A percentile compares a stretch with the other conserved stretches of the same genome.
phyloP scores from a whole-genome alignment of 1,140 invertebrate genomes.

The Drosophila sucinea region DNA sequence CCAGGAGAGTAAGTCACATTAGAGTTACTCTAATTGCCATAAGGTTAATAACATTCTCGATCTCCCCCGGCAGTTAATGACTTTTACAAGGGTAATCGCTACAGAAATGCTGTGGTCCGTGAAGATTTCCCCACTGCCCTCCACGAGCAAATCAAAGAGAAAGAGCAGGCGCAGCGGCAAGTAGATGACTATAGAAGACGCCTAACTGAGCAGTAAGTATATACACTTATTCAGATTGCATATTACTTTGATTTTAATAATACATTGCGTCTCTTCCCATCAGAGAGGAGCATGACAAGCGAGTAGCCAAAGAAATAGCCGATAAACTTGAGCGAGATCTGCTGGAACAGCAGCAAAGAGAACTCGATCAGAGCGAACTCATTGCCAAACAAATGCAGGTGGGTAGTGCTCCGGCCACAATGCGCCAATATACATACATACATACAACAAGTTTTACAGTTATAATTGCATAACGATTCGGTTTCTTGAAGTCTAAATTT shows the following conservation, averaged over 20 bases:
- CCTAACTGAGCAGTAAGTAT: slow-evolving; percentile 73
- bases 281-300: slow-evolving; percentile 89
- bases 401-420: slow-evolving; percentile 16
- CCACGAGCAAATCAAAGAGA: slow-evolving; percentile 91
- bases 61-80: slow-evolving; percentile 86
- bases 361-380: slow-evolving; percentile 84
- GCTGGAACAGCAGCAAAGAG: slow-evolving; percentile 83
- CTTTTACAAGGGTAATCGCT: slow-evolving; percentile 93
- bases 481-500: no score
- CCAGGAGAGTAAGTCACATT: slow-evolving; percentile 90
- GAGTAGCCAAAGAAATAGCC: slow-evolving; percentile 87
- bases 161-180: slow-evolving; percentile 86
- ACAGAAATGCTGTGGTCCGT: slow-evolving; percentile 93
- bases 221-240: neutral
- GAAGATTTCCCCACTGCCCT: slow-evolving; percentile 94
- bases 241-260: slow-evolving; percentile 4
- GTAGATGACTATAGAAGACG: slow-evolving; percentile 85
- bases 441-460: no score
- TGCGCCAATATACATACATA: no score
- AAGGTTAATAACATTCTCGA: neutral
- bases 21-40: neutral
- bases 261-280: neutral
- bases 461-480: no score
- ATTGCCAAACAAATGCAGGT: slow-evolving; percentile 84
- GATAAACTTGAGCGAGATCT: slow-evolving; percentile 86